Evolutionary conservation across 2,888 invertebrate species (phyloP).

Genomic region (Macrophya alboannulata): DNA sequence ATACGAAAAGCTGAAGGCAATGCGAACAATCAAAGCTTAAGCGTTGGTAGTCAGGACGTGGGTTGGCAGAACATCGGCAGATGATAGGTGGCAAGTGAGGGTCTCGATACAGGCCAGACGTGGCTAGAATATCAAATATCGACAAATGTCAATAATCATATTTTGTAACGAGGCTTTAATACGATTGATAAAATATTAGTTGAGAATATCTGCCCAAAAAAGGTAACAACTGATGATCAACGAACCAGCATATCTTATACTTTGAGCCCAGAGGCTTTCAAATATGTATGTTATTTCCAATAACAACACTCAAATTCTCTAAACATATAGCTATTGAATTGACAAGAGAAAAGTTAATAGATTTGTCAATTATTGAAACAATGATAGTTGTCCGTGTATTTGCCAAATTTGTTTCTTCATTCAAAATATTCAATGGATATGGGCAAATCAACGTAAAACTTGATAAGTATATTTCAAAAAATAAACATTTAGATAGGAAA

Average conservation of each 20-base stretch:
- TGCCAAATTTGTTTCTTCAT: not conserved
- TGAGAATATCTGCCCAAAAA: constrained; percentile 33
- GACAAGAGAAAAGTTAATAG: not conserved
- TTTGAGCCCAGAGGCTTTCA: not conserved
- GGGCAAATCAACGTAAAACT: not conserved
- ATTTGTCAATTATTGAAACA: too few relatives aligned
- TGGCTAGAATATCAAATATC: constrained; percentile 71
- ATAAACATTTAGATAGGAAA: not conserved
- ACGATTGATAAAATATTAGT: constrained; percentile 30
- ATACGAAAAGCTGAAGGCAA: constrained; percentile 54
- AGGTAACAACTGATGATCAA: constrained; percentile 12
- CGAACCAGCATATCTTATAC: not conserved
- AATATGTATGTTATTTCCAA: not conserved
- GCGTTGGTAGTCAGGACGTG: constrained; percentile 65
- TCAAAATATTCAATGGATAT: not conserved
- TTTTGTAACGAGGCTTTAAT: constrained; percentile 12
- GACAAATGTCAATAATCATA: constrained; percentile 60
- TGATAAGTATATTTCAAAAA: not conserved
- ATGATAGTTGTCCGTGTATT: too few relatives aligned
- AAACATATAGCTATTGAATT: not conserved
- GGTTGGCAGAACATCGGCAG: constrained; percentile 67
- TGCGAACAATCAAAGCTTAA: constrained; percentile 60
- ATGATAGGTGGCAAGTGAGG: constrained; percentile 69
- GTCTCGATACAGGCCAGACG: constrained; percentile 68
- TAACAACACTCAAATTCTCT: not conserved